phyloP scores from a whole-genome alignment of 2,113 vertebrate genomes.

The Phainopepla nitens region DNA sequence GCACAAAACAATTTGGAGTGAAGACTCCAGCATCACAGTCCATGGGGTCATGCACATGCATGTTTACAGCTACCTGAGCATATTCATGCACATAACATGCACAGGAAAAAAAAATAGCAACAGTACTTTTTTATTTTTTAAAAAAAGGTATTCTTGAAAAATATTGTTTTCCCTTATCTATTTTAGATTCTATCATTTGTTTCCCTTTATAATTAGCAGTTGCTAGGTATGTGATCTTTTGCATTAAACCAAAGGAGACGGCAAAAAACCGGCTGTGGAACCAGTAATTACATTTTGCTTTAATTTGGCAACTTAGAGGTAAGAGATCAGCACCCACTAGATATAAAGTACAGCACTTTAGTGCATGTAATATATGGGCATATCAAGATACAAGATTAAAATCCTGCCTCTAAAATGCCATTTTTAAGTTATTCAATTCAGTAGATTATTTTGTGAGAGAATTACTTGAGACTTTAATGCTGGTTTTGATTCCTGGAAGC shows the following conservation, averaged over 20 bases:
- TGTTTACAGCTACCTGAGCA: slow-evolving; percentile 24
- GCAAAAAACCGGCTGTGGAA: neutral
- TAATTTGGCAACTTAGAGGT: neutral
- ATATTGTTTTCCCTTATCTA: neutral
- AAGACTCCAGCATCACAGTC: slow-evolving; percentile 42
- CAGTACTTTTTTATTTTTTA: neutral
- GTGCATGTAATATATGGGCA: neutral
- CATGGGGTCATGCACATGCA: slow-evolving; percentile 75
- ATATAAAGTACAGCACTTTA: neutral
- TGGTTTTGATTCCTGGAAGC: neutral
- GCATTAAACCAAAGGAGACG: neutral
- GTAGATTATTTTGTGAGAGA: neutral
- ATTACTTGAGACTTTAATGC: slow-evolving; percentile 8
- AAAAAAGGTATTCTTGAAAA: neutral
- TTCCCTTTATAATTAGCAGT: neutral
- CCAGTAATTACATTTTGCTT: neutral
- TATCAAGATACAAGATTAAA: neutral
- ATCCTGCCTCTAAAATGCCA: neutral
- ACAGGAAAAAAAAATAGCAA: slow-evolving; percentile 58
- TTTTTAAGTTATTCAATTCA: neutral
- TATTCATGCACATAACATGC: slow-evolving; percentile 58
- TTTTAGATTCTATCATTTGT: neutral
- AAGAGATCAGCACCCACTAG: neutral
- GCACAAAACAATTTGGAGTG: slow-evolving; percentile 56
- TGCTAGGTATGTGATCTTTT: neutral